Conservation (phyloP, 1,140 invertebrate species). For the Pseudomyrmex flavicornis region DNA sequence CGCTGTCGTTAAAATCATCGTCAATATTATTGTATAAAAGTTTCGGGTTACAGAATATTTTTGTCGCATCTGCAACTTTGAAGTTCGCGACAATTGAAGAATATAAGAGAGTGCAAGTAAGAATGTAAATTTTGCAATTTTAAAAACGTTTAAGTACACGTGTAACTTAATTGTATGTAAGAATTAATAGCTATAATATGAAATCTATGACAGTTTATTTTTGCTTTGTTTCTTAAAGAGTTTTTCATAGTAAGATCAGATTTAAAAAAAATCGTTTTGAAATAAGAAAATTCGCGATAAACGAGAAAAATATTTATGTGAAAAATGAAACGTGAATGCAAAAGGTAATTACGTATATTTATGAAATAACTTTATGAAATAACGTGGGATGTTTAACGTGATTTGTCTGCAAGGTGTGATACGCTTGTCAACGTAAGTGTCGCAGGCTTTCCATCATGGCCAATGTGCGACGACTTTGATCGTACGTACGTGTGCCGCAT, state of each 20-base stretch:
- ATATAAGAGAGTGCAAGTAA: no score
- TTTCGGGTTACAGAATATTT: background rate
- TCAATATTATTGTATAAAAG: background rate
- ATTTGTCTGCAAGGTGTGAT: constrained; percentile 22
- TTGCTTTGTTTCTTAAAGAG: no score
- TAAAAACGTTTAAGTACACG: no score
- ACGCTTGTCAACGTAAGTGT: constrained; percentile 36
- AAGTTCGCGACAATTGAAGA: background rate
- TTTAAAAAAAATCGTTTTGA: no score
- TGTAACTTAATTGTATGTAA: no score
- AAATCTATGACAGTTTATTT: no score
- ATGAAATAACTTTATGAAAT: background rate
- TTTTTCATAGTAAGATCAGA: background rate
- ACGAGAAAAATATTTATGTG: background rate
- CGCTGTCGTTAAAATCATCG: background rate
- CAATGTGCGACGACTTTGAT: constrained; percentile 41
- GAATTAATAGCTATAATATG: no score
- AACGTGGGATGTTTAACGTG: background rate
- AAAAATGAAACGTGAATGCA: background rate
- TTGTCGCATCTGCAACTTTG: background rate
- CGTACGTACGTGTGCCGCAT: background rate
- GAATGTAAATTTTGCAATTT: no score
- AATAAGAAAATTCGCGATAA: no score
- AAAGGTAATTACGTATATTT: background rate
- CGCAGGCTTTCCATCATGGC: constrained; percentile 36